Evolutionary conservation across 2,113 vertebrate species (phyloP).

Genomic region (Bucco capensis): DNA sequence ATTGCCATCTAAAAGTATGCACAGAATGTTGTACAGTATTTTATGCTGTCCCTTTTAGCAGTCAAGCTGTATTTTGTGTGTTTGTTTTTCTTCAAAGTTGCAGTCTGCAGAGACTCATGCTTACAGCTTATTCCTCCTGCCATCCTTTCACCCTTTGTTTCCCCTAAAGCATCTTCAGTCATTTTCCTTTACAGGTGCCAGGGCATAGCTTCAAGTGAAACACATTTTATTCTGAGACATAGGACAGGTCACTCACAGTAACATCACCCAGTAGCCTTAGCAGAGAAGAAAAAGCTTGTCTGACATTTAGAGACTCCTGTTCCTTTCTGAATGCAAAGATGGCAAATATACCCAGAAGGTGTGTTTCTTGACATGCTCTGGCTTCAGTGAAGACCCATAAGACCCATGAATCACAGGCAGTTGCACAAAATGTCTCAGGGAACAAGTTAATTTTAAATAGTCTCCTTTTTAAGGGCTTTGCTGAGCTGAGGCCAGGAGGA

Average conservation of each 20-base stretch:
- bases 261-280: neutral
- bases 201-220: neutral
- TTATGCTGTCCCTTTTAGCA: neutral
- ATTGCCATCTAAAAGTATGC: neutral
- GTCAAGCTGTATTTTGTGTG: neutral
- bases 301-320: neutral
- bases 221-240: neutral
- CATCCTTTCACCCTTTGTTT: neutral
- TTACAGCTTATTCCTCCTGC: neutral
- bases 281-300: neutral
- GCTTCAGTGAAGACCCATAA: neutral
- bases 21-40: neutral
- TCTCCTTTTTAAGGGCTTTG: neutral
- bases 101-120: neutral
- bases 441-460: neutral
- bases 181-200: neutral
- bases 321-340: neutral
- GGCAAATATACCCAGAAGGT: neutral
- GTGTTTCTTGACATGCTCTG: neutral
- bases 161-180: neutral
- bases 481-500: neutral
- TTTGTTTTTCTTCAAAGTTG: neutral
- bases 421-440: neutral
- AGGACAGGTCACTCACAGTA: neutral
- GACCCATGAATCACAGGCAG: neutral